A percentile compares a stretch with the other conserved stretches of the same genome.
These are phyloP conservation scores for Sebastes matsubarae DNA, from an alignment of 2,797 vertebrate species.

Conservation along the genomic window DNA sequence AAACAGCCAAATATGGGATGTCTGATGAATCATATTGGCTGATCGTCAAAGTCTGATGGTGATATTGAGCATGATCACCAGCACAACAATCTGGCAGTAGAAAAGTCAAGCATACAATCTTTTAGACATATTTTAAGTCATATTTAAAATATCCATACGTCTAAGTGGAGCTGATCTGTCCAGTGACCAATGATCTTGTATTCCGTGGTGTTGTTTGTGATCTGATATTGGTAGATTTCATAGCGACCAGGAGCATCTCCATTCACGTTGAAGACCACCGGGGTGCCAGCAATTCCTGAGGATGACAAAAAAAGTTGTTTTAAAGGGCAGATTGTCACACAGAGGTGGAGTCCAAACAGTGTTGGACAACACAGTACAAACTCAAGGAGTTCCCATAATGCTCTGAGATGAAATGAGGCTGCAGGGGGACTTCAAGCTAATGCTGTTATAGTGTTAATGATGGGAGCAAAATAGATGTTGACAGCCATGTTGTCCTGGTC, in stretches of 20 bases:
- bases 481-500: constrained; percentile 67
- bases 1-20: neutral
- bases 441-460: constrained; percentile 54
- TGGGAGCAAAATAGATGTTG: constrained; percentile 65
- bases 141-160: constrained; percentile 77
- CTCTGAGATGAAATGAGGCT: constrained; percentile 41
- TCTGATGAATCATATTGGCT: neutral
- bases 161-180: constrained; percentile 90
- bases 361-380: neutral
- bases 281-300: constrained; percentile 92
- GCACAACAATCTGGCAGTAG: neutral
- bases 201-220: constrained; percentile 85
- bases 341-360: neutral
- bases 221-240: constrained; percentile 97
- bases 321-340: neutral
- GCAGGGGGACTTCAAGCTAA: constrained; percentile 21
- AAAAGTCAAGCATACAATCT: neutral
- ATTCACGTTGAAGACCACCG: constrained; percentile 94
- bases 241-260: constrained; percentile 95
- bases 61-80: neutral
- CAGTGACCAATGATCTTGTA: constrained; percentile 95
- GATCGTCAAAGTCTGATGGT: neutral
- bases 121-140: neutral
- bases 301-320: neutral
- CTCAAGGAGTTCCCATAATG: constrained; percentile 8